phyloP scores from a whole-genome alignment of 2,888 invertebrate genomes.

The Nymphalis polychloros region DNA sequence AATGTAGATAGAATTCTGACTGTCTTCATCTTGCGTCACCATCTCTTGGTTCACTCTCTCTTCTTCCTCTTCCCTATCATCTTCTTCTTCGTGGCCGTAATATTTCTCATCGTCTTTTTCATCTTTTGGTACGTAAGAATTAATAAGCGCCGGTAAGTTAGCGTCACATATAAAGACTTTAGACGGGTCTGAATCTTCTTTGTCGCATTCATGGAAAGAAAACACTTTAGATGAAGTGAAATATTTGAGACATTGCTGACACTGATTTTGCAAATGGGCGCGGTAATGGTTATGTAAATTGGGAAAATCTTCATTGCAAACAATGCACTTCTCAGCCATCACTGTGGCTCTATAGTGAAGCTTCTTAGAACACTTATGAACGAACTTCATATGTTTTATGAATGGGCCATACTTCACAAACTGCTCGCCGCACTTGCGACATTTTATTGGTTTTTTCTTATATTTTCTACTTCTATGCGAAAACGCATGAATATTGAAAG shows the following conservation, averaged over 20 bases:
- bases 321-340: constrained; percentile 80
- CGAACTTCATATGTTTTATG: constrained; percentile 67
- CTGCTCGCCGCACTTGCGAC: constrained; percentile 68
- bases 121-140: constrained; percentile 67
- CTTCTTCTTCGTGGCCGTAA: constrained; percentile 65
- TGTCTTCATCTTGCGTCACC: constrained; percentile 45
- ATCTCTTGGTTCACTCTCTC: constrained; percentile 31
- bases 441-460: constrained; percentile 70
- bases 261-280: constrained; percentile 81
- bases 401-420: constrained; percentile 75
- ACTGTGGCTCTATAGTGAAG: constrained; percentile 69
- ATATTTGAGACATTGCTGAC: constrained; percentile 72
- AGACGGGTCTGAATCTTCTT: constrained; percentile 61
- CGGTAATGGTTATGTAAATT: constrained; percentile 84
- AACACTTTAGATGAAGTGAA: constrained; percentile 67
- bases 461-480: constrained; percentile 76
- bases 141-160: constrained; percentile 59
- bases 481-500: constrained; percentile 76
- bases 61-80: constrained; percentile 47
- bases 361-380: constrained; percentile 67
- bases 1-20: constrained; percentile 47
- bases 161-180: constrained; percentile 69
- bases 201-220: constrained; percentile 62
- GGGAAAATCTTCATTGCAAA: constrained; percentile 82
- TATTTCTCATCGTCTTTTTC: constrained; percentile 71